These are phyloP conservation scores for Sebastes paucispinis DNA, from an alignment of 2,797 vertebrate species.

Conservation along the genomic window DNA sequence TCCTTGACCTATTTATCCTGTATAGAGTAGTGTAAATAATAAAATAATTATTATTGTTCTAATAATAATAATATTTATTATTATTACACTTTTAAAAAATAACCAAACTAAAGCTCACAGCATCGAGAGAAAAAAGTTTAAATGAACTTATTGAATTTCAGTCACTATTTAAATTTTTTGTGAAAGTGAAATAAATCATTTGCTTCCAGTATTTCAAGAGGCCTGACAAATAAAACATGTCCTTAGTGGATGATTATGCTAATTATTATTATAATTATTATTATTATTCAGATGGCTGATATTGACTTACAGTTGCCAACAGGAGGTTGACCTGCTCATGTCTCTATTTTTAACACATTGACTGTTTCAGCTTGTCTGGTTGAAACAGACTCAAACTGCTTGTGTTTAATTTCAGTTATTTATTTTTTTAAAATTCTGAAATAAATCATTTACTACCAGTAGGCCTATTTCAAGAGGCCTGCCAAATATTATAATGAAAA, in stretches of 20 bases:
- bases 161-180: background rate
- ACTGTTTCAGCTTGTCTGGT: constrained; percentile 7
- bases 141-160: background rate
- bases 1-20: too few species aligned
- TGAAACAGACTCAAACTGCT: constrained; percentile 10
- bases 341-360: constrained; percentile 62
- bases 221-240: background rate
- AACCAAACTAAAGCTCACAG: background rate
- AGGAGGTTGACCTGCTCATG: constrained; percentile 10
- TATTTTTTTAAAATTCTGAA: too few species aligned
- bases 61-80: too few species aligned
- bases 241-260: background rate
- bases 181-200: background rate
- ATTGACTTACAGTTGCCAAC: background rate
- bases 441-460: too few species aligned
- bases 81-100: background rate
- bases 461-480: too few species aligned
- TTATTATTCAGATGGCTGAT: background rate
- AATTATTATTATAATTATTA: background rate
- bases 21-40: background rate
- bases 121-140: background rate
- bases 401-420: background rate
- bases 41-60: too few species aligned
- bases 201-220: background rate
- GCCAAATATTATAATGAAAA: too few species aligned